phyloP scores from a whole-genome alignment of 1,140 invertebrate genomes.

The Camponotus vicinus region DNA sequence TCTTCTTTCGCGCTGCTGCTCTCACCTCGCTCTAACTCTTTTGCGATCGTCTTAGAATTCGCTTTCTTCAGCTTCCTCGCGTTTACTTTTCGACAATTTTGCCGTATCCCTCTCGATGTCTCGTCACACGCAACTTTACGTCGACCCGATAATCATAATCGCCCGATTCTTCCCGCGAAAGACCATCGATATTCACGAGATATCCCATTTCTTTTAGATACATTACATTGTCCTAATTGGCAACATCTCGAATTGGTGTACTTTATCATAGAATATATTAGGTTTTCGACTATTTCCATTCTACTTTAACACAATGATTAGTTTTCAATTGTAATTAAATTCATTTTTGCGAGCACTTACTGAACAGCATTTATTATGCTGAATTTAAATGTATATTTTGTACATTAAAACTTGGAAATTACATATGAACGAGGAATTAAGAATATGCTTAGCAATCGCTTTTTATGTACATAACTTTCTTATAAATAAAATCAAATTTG shows the following conservation, averaged over 20 bases:
- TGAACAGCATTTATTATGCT: too few species aligned
- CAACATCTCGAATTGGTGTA: background rate
- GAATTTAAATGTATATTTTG: background rate
- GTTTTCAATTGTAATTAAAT: conserved; percentile 16
- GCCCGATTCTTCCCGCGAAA: background rate
- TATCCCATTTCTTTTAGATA: background rate
- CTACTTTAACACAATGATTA: background rate
- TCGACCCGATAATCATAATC: background rate
- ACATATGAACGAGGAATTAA: background rate
- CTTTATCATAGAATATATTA: background rate
- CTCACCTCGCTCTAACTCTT: conserved; percentile 79
- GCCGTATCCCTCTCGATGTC: background rate
- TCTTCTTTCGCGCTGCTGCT: conserved; percentile 74
- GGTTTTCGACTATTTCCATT: background rate
- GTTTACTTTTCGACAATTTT: conserved; percentile 78
- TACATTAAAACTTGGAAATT: background rate
- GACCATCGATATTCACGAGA: background rate
- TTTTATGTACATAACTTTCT: background rate
- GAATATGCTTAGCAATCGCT: too few species aligned
- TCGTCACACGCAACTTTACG: background rate
- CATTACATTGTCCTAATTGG: too few species aligned
- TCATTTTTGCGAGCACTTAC: background rate
- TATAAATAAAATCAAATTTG: background rate
- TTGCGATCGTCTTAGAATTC: conserved; percentile 77
- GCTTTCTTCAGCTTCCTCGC: conserved; percentile 78